Evolutionary conservation across 2,888 invertebrate species (phyloP), one percentile per base, ranked within the genome.

Genomic region (Drosophila gaucha): DNA sequence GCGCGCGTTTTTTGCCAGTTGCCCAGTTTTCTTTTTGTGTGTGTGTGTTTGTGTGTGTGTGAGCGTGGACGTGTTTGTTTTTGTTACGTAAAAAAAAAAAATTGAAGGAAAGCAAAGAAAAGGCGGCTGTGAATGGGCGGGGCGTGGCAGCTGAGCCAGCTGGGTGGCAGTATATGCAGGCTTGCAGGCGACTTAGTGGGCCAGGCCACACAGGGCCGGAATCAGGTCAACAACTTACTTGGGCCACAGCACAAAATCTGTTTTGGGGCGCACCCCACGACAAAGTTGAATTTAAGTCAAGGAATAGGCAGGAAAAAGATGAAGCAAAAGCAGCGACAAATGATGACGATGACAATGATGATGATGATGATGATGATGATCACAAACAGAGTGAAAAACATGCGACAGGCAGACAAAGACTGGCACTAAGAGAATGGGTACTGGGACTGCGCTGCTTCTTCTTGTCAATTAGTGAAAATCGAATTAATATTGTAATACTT

Each of bases 401-500:
- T n/a, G 5, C 18, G 22, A 51, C 18, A 39, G 31, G 20, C 52
- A 66, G 65, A 60, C 51, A 67, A 39, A 33, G 55, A 52, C 38
- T 38, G 28, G 14, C 51, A 33, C 16, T 44, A 39, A 24, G 5
- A n/a, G 24, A 10, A 12, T 44, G 44, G 12, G n/a, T 0, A n/a
- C 30, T 30, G 43, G n/a, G 3, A 52, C 38, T 20, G 36, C 18
- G 3, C 66, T 64, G 44, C 66, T 66, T 68, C 74, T 65, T 54
- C 52, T 62, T 68, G 74, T 77, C 89, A 88, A 86, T 83, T 88
- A 88, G 87, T 76, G 85, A 76, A 88, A 86, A 82, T 82, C 82
- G 89, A 82, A 82, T 82, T 82, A 88, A 82, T 82, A 82, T 82
- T 86, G 82, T 88, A 82, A 82, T 83, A 74, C 87, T 88, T 84